Evolutionary conservation across 2,888 invertebrate species (phyloP).

Genomic region (Drosophila paranaensis): DNA sequence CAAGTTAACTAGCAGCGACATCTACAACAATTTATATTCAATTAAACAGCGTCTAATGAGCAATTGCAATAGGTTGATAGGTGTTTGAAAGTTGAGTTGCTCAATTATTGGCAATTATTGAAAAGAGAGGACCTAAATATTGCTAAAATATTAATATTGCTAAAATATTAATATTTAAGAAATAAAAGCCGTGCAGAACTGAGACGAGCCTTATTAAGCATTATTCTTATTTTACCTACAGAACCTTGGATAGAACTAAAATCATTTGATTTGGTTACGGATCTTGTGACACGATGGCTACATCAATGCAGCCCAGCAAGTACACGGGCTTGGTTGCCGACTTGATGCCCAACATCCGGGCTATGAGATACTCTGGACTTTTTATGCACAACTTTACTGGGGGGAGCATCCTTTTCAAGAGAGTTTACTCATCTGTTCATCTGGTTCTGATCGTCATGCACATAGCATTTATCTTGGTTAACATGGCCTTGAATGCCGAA

Average conservation of each 20-base stretch:
- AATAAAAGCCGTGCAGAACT: background rate
- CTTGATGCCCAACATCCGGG: conserved; percentile 92
- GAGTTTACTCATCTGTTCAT: conserved; percentile 87
- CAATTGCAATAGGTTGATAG: too few species aligned
- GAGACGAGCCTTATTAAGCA: background rate
- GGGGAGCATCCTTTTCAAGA: conserved; percentile 87
- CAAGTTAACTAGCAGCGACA: conserved; percentile 52
- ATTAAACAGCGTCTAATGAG: background rate
- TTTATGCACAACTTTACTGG: conserved; percentile 92
- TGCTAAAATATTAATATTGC: background rate
- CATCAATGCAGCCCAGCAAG: conserved; percentile 81
- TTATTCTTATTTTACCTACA: background rate
- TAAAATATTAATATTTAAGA: background rate
- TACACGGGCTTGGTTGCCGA: conserved; percentile 91
- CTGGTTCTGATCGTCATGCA: conserved; percentile 88
- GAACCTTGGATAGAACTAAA: conserved; percentile 12
- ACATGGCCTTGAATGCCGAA: conserved; percentile 89
- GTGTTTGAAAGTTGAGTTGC: background rate
- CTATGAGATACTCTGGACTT: conserved; percentile 92
- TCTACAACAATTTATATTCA: background rate
- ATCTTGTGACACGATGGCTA: conserved; percentile 38
- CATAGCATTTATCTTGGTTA: conserved; percentile 88
- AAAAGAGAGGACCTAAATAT: background rate
- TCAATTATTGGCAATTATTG: too few species aligned
- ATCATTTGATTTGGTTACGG: conserved; percentile 3